Evolutionary conservation across 2,888 invertebrate species (phyloP).

Genomic region (Eilema caniola): DNA sequence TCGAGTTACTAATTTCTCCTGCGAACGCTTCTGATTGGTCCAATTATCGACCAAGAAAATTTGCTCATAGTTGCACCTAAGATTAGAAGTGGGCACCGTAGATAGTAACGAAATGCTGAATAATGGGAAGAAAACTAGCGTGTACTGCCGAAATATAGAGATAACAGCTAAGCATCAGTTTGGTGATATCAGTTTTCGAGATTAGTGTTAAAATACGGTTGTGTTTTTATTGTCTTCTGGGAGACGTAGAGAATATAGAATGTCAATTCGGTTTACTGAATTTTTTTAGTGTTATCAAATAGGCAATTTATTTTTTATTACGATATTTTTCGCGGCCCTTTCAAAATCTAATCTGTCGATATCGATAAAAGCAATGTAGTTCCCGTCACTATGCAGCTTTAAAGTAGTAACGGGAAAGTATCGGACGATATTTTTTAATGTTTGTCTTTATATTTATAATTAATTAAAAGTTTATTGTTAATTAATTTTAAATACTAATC

Average conservation of each 20-base stretch:
- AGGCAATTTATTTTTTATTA: background rate
- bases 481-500: conserved; percentile 30
- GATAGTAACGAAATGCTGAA: conserved; percentile 64
- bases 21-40: conserved; percentile 74
- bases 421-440: conserved; percentile 23
- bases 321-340: background rate
- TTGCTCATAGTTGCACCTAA: conserved; percentile 82
- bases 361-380: conserved; percentile 25
- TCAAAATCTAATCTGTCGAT: conserved; percentile 24
- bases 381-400: conserved; percentile 28
- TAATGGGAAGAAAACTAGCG: conserved; percentile 68
- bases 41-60: conserved; percentile 72
- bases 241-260: conserved; percentile 40
- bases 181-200: conserved; percentile 47
- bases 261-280: conserved; percentile 34
- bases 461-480: conserved; percentile 18
- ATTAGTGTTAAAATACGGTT: conserved; percentile 48
- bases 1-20: conserved; percentile 53
- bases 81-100: conserved; percentile 76
- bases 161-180: conserved; percentile 54
- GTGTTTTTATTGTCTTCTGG: conserved; percentile 49
- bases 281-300: conserved; percentile 6
- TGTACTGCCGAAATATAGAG: conserved; percentile 73
- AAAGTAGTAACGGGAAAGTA: conserved; percentile 33
- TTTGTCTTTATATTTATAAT: conserved; percentile 14